Conservation (phyloP, 2,888 invertebrate species). For the Atethmia centrago region DNA sequence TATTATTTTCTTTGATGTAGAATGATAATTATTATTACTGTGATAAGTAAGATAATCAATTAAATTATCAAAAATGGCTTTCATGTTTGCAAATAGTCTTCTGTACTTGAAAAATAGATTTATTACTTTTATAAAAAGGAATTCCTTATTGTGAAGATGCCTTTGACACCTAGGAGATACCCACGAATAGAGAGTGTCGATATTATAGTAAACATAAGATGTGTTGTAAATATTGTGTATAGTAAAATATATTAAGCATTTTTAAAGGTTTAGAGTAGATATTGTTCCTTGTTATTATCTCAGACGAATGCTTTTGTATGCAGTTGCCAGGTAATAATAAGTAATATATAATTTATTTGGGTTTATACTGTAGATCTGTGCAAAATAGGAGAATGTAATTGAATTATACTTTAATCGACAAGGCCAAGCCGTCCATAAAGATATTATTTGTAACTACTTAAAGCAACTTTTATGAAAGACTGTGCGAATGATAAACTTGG, state of each 20-base stretch:
- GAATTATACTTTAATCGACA: slow-evolving; percentile 66
- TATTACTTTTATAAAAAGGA: slow-evolving; percentile 39
- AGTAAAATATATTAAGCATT: slow-evolving; percentile 62
- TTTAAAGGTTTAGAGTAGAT: slow-evolving; percentile 59
- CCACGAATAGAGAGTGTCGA: slow-evolving; percentile 24
- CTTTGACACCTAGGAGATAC: slow-evolving; percentile 27
- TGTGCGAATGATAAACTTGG: slow-evolving; percentile 75
- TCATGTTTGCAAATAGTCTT: slow-evolving; percentile 61
- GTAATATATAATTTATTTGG: slow-evolving; percentile 65
- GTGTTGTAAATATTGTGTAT: slow-evolving; percentile 75
- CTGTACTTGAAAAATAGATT: slow-evolving; percentile 53
- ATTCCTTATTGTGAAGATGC: slow-evolving; percentile 26
- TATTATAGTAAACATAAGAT: slow-evolving; percentile 29
- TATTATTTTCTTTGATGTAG: slow-evolving; percentile 61
- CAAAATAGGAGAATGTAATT: slow-evolving; percentile 64
- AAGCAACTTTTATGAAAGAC: slow-evolving; percentile 83
- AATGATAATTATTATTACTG: slow-evolving; percentile 76
- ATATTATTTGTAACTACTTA: slow-evolving; percentile 76
- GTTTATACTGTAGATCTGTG: slow-evolving; percentile 75
- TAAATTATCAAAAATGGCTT: slow-evolving; percentile 60
- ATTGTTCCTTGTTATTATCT: slow-evolving; percentile 71
- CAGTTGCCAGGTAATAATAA: slow-evolving; percentile 59
- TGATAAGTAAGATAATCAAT: slow-evolving; percentile 75
- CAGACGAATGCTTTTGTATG: slow-evolving; percentile 57
- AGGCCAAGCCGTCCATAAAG: slow-evolving; percentile 88